phyloP scores from a whole-genome alignment of 2,888 invertebrate genomes.

The Tigriopus californicus region DNA sequence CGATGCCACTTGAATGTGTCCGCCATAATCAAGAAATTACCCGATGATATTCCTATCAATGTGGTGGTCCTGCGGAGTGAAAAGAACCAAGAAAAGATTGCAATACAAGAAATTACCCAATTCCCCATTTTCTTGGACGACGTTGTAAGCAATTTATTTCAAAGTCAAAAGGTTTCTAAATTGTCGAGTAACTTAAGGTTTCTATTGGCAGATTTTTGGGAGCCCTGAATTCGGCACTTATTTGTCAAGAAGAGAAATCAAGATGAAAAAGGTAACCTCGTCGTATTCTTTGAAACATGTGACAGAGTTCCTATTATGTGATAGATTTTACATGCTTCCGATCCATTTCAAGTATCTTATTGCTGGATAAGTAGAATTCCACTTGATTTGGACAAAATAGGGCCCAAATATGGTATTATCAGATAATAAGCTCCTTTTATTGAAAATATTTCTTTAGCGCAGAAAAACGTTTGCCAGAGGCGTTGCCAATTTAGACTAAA shows the following conservation, averaged over 20 bases:
- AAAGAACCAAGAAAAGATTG: slow-evolving; percentile 3
- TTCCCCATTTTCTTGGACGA: slow-evolving; percentile 13
- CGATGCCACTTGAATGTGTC: slow-evolving; percentile 14
- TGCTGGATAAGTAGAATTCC: no score
- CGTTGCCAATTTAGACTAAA: background rate
- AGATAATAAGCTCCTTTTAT: background rate
- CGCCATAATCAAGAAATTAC: slow-evolving; percentile 11
- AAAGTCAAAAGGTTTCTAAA: background rate
- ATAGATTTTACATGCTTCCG: no score
- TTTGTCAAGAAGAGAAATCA: slow-evolving; percentile 6
- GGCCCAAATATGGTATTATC: background rate
- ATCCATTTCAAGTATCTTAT: no score
- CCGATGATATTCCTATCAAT: background rate
- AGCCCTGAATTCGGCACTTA: slow-evolving; percentile 5
- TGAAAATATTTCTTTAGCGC: background rate
- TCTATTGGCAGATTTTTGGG: slow-evolving; percentile 11
- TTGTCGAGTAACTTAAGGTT: background rate
- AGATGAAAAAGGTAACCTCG: slow-evolving; percentile 6
- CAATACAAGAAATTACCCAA: slow-evolving; percentile 4
- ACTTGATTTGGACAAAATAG: no score
- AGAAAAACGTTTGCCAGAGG: no score
- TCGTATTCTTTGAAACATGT: no score
- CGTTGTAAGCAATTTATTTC: slow-evolving; percentile 1
- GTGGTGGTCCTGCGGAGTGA: slow-evolving; percentile 4
- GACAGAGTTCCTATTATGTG: no score